These are phyloP conservation scores for Phenganax subtilis DNA, from an alignment of 92 coral and sea anemone genomes.

Conservation along the genomic window DNA sequence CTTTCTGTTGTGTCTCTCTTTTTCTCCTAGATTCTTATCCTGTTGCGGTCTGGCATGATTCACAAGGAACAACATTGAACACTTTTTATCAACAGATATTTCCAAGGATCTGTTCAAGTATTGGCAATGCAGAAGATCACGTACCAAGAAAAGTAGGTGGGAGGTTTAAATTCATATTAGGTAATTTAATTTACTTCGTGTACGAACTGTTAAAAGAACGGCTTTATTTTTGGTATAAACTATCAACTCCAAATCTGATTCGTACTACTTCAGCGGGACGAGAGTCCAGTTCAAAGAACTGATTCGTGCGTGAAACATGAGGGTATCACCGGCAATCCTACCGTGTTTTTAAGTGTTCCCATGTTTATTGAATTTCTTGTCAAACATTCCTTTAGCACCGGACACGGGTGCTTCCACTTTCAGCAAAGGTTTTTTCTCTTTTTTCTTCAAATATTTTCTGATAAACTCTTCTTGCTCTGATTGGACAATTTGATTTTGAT, in stretches of 20 bases:
- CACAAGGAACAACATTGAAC: slow-evolving; percentile 1
- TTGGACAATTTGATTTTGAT: neutral
- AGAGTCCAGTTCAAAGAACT: too few relatives aligned
- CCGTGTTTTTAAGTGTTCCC: neutral
- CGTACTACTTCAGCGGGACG: too few relatives aligned
- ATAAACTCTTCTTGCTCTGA: neutral
- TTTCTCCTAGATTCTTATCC: neutral
- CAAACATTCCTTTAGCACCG: slow-evolving; percentile 8
- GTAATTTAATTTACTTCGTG: neutral
- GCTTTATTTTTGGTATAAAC: too few relatives aligned
- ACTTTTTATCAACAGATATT: neutral
- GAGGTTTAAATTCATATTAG: neutral
- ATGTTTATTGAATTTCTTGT: neutral
- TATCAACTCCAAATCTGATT: too few relatives aligned
- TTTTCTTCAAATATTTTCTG: neutral
- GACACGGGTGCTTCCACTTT: slow-evolving; percentile 4
- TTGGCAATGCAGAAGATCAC: too few relatives aligned
- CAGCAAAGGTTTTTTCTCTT: neutral
- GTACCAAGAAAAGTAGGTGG: neutral
- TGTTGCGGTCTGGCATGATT: neutral
- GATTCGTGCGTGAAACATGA: neutral
- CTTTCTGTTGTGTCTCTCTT: neutral
- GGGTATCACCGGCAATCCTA: neutral
- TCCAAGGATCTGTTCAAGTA: too few relatives aligned
- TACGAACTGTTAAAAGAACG: too few relatives aligned